Base-by-base conservation (phyloP, 2,888 invertebrate species). In the Dryadula phaetusa region DNA sequence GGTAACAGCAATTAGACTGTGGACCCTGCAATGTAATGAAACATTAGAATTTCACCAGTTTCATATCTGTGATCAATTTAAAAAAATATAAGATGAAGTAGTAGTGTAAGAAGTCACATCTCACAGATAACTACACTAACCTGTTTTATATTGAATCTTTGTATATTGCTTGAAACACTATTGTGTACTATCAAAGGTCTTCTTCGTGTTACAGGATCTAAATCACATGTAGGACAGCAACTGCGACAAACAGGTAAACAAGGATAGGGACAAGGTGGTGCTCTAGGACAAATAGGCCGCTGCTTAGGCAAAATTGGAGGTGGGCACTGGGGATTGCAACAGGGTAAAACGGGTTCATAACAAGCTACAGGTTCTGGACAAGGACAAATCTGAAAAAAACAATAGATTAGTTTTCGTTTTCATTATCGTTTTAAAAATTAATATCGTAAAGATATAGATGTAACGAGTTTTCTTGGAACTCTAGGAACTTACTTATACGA, bases 131-230 rank as follows among this genome's bases (percentile, higher is more conserved):
- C 8, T 46, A 20, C 3, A 44, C 25, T 60, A 16, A 60, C 52
- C 28, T 52, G 52, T 28, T 52, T 28, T 32, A 52, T 28, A 28
- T 32, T 52, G 8, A n/a, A 18, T 52, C 52, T 28, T 32, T 32
- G 16, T 52, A 86, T 82, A n/a, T 79, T 78, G 63, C 86, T 85
- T 58, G 83, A 87, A 16, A 94, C 87, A 72, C 94, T 92, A 54
- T 94, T 93, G 81, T 94, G 93, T 71, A 94, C 93, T 72, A 94
- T 93, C 44, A 94, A 82, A 3, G 94, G 94, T 71, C 94, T 86
- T 71, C 94, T 91, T 14, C 93, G 88, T 0, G 94, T 94, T 61
- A 94, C 93, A 2, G 94, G 94, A 69, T 94, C 94, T n/a, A 85
- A 52, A 70, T 86, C 75, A 73, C 90, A 87, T 62, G 82, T 67